Conservation (phyloP, 2,888 invertebrate species). For the Trichopria drosophilae region DNA sequence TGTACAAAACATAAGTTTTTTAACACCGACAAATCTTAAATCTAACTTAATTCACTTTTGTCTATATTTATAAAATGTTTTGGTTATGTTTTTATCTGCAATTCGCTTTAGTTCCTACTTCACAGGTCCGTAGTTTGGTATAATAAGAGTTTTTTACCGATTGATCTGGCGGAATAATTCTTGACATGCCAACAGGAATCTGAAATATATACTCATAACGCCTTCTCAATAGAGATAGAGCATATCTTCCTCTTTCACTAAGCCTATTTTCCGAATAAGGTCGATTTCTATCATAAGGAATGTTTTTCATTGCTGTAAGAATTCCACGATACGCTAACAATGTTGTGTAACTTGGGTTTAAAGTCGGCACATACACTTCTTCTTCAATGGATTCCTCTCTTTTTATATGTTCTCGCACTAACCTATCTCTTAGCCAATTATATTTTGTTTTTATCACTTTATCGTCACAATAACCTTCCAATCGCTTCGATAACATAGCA, state of each 20-base stretch:
- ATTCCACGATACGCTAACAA: conserved; percentile 26
- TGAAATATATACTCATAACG: conserved; percentile 49
- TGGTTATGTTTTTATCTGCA: too few relatives aligned
- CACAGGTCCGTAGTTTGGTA: too few relatives aligned
- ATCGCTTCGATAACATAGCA: too few relatives aligned
- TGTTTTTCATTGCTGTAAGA: conserved; percentile 11
- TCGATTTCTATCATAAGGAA: conserved; percentile 2
- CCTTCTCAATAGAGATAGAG: conserved; percentile 39
- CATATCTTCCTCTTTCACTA: conserved; percentile 29
- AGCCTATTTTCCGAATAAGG: conserved; percentile 8
- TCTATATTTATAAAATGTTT: too few relatives aligned
- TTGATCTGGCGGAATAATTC: conserved; percentile 33
- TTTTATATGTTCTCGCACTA: conserved; percentile 1
- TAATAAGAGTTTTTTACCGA: too few relatives aligned
- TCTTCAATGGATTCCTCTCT: conserved; percentile 7
- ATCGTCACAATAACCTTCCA: too few relatives aligned
- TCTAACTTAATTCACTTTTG: too few relatives aligned
- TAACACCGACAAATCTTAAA: too few relatives aligned
- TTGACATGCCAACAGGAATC: conserved; percentile 49
- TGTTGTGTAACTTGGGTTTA: conserved; percentile 24
- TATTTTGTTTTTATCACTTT: conserved; percentile 10
- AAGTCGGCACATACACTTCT: not conserved
- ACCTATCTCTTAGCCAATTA: conserved; percentile 22
- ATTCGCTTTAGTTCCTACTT: too few relatives aligned
- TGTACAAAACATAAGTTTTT: too few relatives aligned